Percentiles rank a stretch among this genome's conserved stretches.
Conservation (phyloP, 2,797 vertebrate genomes). For the Enteromius thamalakanensis region DNA sequence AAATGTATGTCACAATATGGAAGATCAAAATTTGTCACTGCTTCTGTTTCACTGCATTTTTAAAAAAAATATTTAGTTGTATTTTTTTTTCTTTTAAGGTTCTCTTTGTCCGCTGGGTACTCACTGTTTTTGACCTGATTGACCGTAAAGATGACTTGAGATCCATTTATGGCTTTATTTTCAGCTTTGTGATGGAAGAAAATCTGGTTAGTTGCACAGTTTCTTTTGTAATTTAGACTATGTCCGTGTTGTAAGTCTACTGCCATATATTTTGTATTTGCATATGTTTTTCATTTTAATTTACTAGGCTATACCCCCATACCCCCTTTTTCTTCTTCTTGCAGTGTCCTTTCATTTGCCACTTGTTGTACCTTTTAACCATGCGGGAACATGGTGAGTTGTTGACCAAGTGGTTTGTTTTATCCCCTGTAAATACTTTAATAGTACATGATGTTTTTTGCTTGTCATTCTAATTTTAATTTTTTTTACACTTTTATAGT, state of each 20-base stretch:
- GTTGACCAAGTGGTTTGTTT: background rate
- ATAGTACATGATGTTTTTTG: background rate
- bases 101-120: slow-evolving; percentile 91
- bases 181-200: slow-evolving; percentile 87
- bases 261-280: background rate
- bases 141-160: slow-evolving; percentile 86
- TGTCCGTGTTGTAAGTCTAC: slow-evolving; percentile 52
- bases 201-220: slow-evolving; percentile 76
- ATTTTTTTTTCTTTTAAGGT: slow-evolving; percentile 72
- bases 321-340: slow-evolving; percentile 60
- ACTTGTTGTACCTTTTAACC: slow-evolving; percentile 91
- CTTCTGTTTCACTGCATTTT: background rate
- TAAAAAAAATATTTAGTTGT: background rate
- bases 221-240: slow-evolving; percentile 28
- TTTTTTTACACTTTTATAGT: slow-evolving; percentile 71
- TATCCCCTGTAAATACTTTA: background rate
- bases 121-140: slow-evolving; percentile 93
- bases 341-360: slow-evolving; percentile 90
- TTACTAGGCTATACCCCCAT: background rate
- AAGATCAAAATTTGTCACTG: background rate
- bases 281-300: background rate
- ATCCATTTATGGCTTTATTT: slow-evolving; percentile 92
- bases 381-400: slow-evolving; percentile 87
- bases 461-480: background rate
- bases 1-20: background rate